Base-by-base conservation (phyloP, 1,140 invertebrate species). In the Zaprionus vittiger region DNA sequence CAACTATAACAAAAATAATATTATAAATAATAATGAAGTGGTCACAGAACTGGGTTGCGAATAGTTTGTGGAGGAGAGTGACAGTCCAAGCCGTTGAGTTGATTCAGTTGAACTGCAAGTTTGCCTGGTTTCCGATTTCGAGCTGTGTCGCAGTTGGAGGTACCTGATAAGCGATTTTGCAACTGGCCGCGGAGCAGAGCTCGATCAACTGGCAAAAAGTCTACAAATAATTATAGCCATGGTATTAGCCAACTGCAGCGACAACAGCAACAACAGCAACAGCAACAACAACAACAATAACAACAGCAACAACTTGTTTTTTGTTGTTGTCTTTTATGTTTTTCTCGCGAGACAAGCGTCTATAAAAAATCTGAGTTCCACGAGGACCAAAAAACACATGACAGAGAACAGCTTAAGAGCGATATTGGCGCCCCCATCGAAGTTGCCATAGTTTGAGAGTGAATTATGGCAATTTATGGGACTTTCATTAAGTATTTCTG, bases 221-320 rank as follows among this genome's bases (percentile, higher is more conserved):
- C 70, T 67, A 73, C 70, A 73, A 77, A 67, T 73, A 77, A 77
- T 77, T 77, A 73, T 73, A 66, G 74, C 57, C 62, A 73, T 49
- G 57, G 44, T 77, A 73, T 77, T 77, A 31, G 74, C 74, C 63
- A 73, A 73, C 62, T n/a, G 9, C 55, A 41, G 5, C 57, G 20
- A 24, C 34, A 38, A 31, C 47, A 49, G 14, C 20, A n/a, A 52
- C 47, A 37, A 17, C 56, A 38, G 17, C 24, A 9, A 24, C 37
- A 31, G 47, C 56, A 64, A 57, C 47, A 37, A 17, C 56, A 38
- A 12, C 24, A 9, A 24, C 37, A 31, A 34, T 47, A 64, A 57
- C 55, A 65, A 7, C 9, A 31, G 28, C 6, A 31, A 31, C 55
- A 65, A 77, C 74, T 67, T 41, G 74, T 77, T 77, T 77, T 69